Base-by-base conservation (phyloP, 2,888 invertebrate species). In the Lamellibrachia satsuma region DNA sequence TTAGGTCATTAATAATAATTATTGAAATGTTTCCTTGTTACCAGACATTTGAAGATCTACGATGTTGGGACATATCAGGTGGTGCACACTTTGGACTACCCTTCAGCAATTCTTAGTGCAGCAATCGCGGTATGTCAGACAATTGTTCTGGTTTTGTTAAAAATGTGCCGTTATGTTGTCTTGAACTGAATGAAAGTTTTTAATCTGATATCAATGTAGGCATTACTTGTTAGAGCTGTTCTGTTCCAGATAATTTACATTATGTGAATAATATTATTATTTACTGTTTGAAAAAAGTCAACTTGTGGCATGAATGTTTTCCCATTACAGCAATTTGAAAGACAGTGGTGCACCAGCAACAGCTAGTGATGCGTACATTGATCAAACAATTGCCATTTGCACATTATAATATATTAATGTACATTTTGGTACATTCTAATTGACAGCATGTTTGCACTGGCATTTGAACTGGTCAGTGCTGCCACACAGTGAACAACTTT, bases 41-140 rank as follows among this genome's bases (percentile, higher is more conserved):
- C 90, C 94, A 97, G 96, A 94, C 98, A 99, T 97, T 98, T 99
- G 0, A 99, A 99, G 97, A 97, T 99, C 94, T 99, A 98, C 96
- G 99, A 99, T 96, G 97, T 98, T 57, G 97, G 98, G 57, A 98
- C 98, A 2, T 99, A 98, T 96, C 98, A 98, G 97, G 97, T 98
- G 3, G 98, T 99, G 1, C 98, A 99, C 95, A 98, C 98, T 11
- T 97, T 99, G 93, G 98, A 98, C 96, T 99, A 98, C 96, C 98
- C 99, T 0, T 98, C 99, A 96, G 98, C 99, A 22, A 97, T 99
- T 91, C 97, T 99, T 60, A 98, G 98, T 96, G 97, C 99, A 95
- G 99, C 98, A 93, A 97, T 97, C 52, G 97, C 97, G 94, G 97
- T 97, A 96, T 97, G 97, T 94, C 11, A n/a, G 22, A 75, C 75